Percentiles rank a stretch among this genome's conserved stretches.
Conservation (phyloP, 2,797 vertebrate species). For the Anguilla megastoma region DNA sequence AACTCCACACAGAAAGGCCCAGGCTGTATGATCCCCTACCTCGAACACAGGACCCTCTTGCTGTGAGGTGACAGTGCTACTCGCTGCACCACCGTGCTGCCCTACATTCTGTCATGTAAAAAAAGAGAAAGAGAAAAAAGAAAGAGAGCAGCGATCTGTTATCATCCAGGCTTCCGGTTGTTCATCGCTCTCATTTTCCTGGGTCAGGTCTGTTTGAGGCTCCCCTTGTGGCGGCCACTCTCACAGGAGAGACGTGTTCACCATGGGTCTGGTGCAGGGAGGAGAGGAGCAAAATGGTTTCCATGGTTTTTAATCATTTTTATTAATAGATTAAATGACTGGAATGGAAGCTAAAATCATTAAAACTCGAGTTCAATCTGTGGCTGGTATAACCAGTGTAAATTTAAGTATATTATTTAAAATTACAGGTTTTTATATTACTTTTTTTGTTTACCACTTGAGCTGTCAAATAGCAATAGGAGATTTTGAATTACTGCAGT, state of each 20-base stretch:
- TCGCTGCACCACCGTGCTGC: too few relatives aligned
- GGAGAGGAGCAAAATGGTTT: neutral
- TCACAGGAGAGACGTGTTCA: neutral
- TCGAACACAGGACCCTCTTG: too few relatives aligned
- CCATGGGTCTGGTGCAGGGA: neutral
- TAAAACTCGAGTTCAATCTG: neutral
- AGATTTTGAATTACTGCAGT: too few relatives aligned
- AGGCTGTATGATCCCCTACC: too few relatives aligned
- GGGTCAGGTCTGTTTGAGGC: neutral
- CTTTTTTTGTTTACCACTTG: neutral
- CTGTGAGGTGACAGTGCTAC: too few relatives aligned
- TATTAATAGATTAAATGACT: neutral
- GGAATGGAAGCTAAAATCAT: neutral
- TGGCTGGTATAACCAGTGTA: neutral
- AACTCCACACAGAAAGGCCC: too few relatives aligned
- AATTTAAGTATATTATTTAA: neutral
- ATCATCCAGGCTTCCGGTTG: neutral
- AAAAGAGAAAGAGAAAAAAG: neutral
- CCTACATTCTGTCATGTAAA: too few relatives aligned
- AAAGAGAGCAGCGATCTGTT: conserved; percentile 17
- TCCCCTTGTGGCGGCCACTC: neutral
- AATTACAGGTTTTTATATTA: neutral
- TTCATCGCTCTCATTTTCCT: neutral
- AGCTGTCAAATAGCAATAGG: too few relatives aligned
- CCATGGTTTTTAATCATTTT: neutral